Base-by-base conservation (phyloP, 2,888 invertebrate genomes). In the Epistrophe grossulariae region DNA sequence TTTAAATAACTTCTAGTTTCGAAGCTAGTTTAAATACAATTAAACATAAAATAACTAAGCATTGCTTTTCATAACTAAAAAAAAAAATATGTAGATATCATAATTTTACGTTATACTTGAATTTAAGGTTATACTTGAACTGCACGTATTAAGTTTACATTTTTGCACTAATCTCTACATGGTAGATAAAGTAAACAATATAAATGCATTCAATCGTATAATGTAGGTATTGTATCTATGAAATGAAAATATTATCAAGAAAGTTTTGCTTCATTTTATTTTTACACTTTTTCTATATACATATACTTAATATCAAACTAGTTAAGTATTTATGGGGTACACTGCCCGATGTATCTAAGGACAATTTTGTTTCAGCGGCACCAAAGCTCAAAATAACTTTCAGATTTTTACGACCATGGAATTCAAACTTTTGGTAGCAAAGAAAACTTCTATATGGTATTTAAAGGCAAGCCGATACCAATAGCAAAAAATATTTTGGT, bases 251-350 rank as follows among this genome's bases (percentile, higher is more conserved):
- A 64, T 74, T 85, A 74, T 70, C 82, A 57, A 62, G 57, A 82
- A 85, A 85, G 78, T 78, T 85, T 82, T 64, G 35, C 73, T 60
- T 64, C 48, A 73, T 52, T 74, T 78, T 78, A 0, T 52, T 80
- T 1, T 84, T 55, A 73, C 64, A 73, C 62, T 77, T 77, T 81
- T 80, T 48, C 73, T 60, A n/a, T n/a, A n/a, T n/a, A n/a, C n/a
- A n/a, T n/a, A n/a, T n/a, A 73, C 70, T 73, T 78, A 81, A 84
- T 80, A 80, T 84, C 85, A 85, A 85, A 73, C 73, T 78, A 78
- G 62, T 71, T 74, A 50, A 78, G 64, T 78, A 85, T 81, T 85
- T 85, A 73, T 81, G 68, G 64, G 78, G 68, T 68, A 52, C 50
- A 62, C 10, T 57, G 15, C 43, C 13, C 9, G 62, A 85, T 24